Conservation (phyloP, 2,113 vertebrate species). For the Dinomys branickii region DNA sequence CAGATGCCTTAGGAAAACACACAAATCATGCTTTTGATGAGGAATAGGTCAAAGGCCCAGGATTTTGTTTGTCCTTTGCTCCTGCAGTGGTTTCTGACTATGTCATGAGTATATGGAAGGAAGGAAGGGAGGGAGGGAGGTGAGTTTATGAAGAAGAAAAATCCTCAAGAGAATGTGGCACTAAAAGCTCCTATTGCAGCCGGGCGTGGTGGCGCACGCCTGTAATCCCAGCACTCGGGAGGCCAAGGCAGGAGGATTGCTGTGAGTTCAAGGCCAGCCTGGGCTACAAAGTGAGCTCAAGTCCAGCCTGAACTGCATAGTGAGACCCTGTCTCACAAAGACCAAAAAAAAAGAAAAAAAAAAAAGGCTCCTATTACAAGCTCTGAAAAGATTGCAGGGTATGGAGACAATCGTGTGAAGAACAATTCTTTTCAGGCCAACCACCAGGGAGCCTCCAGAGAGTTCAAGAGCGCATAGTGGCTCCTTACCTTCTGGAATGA, state of each 20-base stretch:
- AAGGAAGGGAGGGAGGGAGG: no score
- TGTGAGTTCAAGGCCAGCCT: no score
- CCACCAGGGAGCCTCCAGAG: background rate
- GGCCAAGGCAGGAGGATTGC: no score
- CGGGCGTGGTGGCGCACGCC: no score
- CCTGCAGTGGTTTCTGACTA: background rate
- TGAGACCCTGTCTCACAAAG: no score
- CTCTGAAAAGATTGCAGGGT: slow-evolving; percentile 37
- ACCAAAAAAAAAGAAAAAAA: no score
- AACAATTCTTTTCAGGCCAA: slow-evolving; percentile 17
- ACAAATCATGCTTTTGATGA: background rate
- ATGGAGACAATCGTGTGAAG: slow-evolving; percentile 8
- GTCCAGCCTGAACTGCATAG: no score
- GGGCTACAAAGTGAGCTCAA: no score
- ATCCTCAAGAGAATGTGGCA: background rate
- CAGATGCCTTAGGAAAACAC: background rate
- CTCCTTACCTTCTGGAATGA: background rate
- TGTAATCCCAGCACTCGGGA: no score
- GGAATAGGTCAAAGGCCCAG: background rate
- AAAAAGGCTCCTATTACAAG: background rate
- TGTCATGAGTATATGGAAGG: background rate
- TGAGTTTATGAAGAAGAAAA: background rate
- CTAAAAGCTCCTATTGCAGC: background rate
- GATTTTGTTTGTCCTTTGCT: background rate
- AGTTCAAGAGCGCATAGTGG: background rate